phyloP scores from a whole-genome alignment of 2,797 vertebrate species.

The Hoplostethus mediterraneus region DNA sequence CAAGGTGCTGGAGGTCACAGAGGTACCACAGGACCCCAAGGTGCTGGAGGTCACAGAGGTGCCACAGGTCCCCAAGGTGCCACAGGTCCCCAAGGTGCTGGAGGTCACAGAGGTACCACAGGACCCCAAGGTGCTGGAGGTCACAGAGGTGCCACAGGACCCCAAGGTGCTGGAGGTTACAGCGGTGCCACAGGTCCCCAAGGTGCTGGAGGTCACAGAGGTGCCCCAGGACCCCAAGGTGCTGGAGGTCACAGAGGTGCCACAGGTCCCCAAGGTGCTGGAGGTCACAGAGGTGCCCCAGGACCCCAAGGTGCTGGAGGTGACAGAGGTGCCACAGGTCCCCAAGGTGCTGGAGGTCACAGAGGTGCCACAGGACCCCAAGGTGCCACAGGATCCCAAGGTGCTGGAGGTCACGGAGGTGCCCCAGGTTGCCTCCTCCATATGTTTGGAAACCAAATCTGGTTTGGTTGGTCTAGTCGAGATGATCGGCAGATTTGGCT shows the following conservation, averaged over 20 bases:
- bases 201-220: not conserved
- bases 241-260: not conserved
- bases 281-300: not conserved
- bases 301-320: too few species aligned
- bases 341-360: not conserved
- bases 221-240: too few species aligned
- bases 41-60: not conserved
- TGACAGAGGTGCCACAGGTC: not conserved
- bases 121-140: not conserved
- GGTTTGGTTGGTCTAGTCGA: constrained; percentile 67
- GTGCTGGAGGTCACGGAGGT: not conserved
- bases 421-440: not conserved
- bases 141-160: not conserved
- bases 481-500: constrained; percentile 85
- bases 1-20: not conserved
- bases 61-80: too few species aligned
- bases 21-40: not conserved
- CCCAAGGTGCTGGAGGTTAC: too few species aligned
- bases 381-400: too few species aligned
- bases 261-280: not conserved
- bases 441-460: constrained; percentile 63
- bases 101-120: not conserved
- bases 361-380: too few species aligned
- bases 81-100: not conserved
- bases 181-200: not conserved